Conservation (phyloP, 2,888 invertebrate species). For the Schizaphis graminum region DNA sequence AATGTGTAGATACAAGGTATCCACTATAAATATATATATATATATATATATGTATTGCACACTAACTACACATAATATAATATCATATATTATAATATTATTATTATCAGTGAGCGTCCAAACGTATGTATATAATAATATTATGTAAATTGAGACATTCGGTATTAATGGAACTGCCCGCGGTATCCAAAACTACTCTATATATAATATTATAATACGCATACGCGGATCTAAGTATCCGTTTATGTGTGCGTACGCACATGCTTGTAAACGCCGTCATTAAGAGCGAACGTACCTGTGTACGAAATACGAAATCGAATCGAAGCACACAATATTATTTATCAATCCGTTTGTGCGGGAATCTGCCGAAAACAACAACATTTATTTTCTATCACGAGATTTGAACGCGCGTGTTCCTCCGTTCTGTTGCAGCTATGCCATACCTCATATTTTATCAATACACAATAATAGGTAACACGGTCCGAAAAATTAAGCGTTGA, state of each 20-base stretch:
- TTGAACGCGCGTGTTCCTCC: background rate
- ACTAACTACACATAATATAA: background rate
- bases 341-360: background rate
- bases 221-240: background rate
- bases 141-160: conserved; percentile 61
- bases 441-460: background rate
- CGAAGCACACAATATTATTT: background rate
- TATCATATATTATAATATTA: conserved; percentile 3
- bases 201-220: background rate
- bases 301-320: background rate
- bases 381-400: no score
- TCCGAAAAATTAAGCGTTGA: background rate
- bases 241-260: background rate
- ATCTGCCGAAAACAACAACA: background rate
- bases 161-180: conserved; percentile 44
- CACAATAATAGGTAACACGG: background rate
- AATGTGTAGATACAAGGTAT: background rate
- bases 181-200: conserved; percentile 28
- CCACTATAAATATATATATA: background rate
- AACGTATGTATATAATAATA: background rate
- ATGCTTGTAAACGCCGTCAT: conserved; percentile 17
- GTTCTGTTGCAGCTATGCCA: background rate
- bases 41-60: background rate
- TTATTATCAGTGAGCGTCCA: background rate
- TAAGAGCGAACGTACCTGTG: conserved; percentile 14